These are phyloP conservation scores for Oscheius sp. DNA, from an alignment of 2,888 invertebrate genomes.

Conservation along the genomic window DNA sequence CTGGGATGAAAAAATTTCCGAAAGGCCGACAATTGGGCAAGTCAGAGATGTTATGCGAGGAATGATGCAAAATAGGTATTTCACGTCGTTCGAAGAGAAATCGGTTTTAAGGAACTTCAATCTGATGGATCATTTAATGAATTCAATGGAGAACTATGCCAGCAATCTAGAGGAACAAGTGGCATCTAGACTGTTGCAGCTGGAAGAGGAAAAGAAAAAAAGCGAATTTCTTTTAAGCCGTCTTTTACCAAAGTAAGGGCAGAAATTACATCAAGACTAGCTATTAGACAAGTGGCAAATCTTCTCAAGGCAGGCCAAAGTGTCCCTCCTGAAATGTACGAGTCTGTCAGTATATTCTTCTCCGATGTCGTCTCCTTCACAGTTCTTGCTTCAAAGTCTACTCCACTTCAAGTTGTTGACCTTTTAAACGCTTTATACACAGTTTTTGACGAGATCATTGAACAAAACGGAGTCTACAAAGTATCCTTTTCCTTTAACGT, in stretches of 20 bases:
- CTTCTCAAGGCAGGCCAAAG: constrained; percentile 62
- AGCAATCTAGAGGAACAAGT: constrained; percentile 59
- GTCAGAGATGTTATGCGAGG: constrained; percentile 41
- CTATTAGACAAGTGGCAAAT: constrained; percentile 64
- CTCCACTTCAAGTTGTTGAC: constrained; percentile 65
- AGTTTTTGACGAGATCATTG: constrained; percentile 65
- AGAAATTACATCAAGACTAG: not conserved
- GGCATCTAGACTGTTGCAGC: constrained; percentile 55
- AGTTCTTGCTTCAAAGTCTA: constrained; percentile 56
- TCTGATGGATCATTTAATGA: constrained; percentile 68
- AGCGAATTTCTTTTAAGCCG: constrained; percentile 58
- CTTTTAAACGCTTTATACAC: constrained; percentile 67
- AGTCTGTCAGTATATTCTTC: constrained; percentile 64
- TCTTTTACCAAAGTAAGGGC: constrained; percentile 55
- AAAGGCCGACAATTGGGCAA: constrained; percentile 50
- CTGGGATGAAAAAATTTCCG: constrained; percentile 53
- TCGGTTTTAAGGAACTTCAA: constrained; percentile 31
- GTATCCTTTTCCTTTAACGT: constrained; percentile 30
- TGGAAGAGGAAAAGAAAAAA: constrained; percentile 63
- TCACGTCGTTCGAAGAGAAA: not conserved
- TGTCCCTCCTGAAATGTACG: constrained; percentile 60
- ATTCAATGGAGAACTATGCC: constrained; percentile 61
- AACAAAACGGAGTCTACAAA: constrained; percentile 66
- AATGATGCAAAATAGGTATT: constrained; percentile 58
- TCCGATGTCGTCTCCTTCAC: constrained; percentile 66